These are phyloP conservation scores for Drosophila burlai DNA, from an alignment of 1,140 invertebrate genomes.

Conservation along the genomic window DNA sequence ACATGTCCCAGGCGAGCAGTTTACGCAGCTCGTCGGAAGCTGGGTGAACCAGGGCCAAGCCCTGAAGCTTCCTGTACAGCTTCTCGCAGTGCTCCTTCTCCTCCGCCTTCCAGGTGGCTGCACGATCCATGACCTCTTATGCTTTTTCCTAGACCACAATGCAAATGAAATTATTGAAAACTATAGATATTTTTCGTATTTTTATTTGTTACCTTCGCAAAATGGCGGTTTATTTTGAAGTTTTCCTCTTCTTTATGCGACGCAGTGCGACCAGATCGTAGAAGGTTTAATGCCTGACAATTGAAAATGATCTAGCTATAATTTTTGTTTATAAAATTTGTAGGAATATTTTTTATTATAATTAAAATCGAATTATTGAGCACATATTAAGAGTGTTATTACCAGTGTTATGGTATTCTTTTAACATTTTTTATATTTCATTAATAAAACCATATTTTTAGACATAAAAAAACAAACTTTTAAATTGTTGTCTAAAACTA, in stretches of 20 bases:
- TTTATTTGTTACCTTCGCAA: conserved; percentile 3
- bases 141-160: background rate
- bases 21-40: conserved; percentile 69
- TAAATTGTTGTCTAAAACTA: background rate
- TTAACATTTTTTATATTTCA: too few relatives aligned
- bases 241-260: conserved; percentile 4
- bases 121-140: conserved; percentile 65
- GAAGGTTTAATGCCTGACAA: background rate
- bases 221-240: conserved; percentile 43
- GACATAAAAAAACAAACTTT: too few relatives aligned
- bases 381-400: too few relatives aligned
- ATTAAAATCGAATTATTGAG: too few relatives aligned
- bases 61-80: conserved; percentile 62
- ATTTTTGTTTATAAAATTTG: background rate
- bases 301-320: too few relatives aligned
- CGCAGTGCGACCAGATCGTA: conserved; percentile 1
- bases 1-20: conserved; percentile 85
- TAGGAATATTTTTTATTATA: background rate
- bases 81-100: conserved; percentile 77
- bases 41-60: conserved; percentile 62
- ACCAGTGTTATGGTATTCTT: too few relatives aligned
- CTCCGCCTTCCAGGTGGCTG: conserved; percentile 72
- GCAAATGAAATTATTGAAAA: background rate
- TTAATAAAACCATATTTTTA: too few relatives aligned
- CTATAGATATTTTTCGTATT: background rate